Evolutionary conservation across 2,888 invertebrate species (phyloP), one percentile per base, ranked within the genome.

Genomic region (Hypolimnas misippus): DNA sequence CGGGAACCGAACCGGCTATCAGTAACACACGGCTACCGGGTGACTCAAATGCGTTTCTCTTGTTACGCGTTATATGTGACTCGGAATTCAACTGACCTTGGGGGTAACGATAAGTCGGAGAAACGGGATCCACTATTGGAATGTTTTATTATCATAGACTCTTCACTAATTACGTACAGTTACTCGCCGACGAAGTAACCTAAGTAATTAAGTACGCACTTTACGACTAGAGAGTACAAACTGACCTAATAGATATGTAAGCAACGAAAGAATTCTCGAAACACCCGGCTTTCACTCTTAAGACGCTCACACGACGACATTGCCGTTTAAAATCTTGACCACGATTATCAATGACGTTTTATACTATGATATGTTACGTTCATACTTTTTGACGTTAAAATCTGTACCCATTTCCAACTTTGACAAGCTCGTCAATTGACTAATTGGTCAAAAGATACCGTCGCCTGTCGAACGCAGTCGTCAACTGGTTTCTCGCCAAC

Each of bases 1-100:
- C 72, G 71, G 74, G 78, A 75, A 67, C 76, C 81, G 77, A 78
- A 78, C 76, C 76, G 76, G 73, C 80, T 83, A 83, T 83, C 82
- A 65, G 71, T 66, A 68, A 75, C 76, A 76, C 74, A 70, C 79
- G 77, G 83, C 82, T 83, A 80, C 81, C 78, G 81, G 79, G 64
- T 75, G 74, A 69, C 76, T 79, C 84, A 89, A 89, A 90, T 90
- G 90, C 84, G 80, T 88, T 90, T 90, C 87, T 83, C 89, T 83
- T 90, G 90, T 90, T 82, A 74, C 78, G 73, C 77, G 83, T 83
- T 86, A 85, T 85, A 85, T 70, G 86, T 69, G 73, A 56, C 70
- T 66, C 70, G 65, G 65, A 64, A 42, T 44, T 42, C 7, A 64
- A 62, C 60, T 70, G 74, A 75, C 76, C 75, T 73, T 72, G 71